Evolutionary conservation across 2,113 vertebrate species (phyloP).

Genomic region (Malurus cyaneus): DNA sequence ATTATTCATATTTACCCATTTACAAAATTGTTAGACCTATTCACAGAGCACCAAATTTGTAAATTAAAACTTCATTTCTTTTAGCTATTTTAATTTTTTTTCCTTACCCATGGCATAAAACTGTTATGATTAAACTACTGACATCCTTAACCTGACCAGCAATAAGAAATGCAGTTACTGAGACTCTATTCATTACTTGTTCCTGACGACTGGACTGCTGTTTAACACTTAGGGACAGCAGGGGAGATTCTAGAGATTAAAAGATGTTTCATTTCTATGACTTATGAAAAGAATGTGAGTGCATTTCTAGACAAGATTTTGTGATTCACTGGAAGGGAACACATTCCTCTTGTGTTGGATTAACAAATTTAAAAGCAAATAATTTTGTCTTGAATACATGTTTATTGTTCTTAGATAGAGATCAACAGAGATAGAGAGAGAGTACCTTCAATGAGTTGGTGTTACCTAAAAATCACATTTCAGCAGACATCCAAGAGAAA

Average conservation of each 20-base stretch:
- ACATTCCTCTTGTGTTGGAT: neutral
- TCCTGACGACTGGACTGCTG: neutral
- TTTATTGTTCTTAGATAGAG: neutral
- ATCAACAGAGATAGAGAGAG: neutral
- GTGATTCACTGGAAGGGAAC: neutral
- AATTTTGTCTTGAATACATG: neutral
- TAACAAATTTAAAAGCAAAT: neutral
- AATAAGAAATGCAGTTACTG: neutral
- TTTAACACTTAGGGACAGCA: neutral
- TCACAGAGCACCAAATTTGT: neutral
- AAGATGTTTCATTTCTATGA: neutral
- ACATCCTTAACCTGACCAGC: neutral
- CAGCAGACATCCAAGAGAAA: neutral
- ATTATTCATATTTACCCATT: neutral
- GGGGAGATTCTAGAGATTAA: neutral
- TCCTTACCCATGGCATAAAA: neutral
- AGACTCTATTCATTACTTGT: neutral
- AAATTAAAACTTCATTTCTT: neutral
- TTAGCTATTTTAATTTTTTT: neutral
- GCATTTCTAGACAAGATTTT: neutral
- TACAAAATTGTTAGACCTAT: neutral
- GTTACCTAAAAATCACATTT: neutral
- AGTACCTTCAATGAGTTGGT: neutral
- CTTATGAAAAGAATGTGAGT: rapidly evolving
- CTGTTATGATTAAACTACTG: neutral